Evolutionary conservation across 2,888 invertebrate species (phyloP), one percentile per base, ranked within the genome.

Genomic region (Spicauda simplicius): DNA sequence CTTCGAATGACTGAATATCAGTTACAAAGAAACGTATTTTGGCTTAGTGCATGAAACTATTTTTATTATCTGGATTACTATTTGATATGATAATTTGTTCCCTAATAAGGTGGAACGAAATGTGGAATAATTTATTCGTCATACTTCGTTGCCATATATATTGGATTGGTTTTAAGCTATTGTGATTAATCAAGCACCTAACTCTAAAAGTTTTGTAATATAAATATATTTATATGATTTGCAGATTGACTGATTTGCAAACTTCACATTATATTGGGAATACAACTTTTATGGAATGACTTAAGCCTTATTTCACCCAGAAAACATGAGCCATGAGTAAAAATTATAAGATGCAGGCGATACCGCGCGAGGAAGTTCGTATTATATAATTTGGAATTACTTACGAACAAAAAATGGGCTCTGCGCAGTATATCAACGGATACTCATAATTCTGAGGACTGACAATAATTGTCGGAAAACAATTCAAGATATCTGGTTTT

Each of bases 1-100:
- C 81, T 87, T 84, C 79, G 82, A 84, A 87, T 88, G 88, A 85
- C 83, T 83, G 79, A 79, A 74, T 73, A 74, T 75, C 74, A 75
- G 71, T 69, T 77, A 71, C 76, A 75, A 70, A 64, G 76, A 76
- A 76, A 41, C 70, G 70, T 64, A 68, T 72, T 69, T 68, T 58
- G 64, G 71, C 53, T 71, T 74, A 68, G 70, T 59, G 69, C 66
- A 71, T 72, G 68, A 71, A 68, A 70, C 71, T 70, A 68, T 73
- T 72, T 68, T 68, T 70, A 71, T 72, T 64, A 52, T 52, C 60
- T 56, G 64, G 69, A 70, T 73, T 50, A 50, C 50, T 45, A n/a
- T 45, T 45, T n/a, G n/a, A 45, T 45, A n/a, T 45, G 45, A n/a
- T 45, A 45, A 45, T 45, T 45, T 45, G 45, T 45, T n/a, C 5